Percentiles rank a stretch among this genome's conserved stretches.
phyloP scores from a whole-genome alignment of 2,888 invertebrate species.

The Digitonthophagus gazella region DNA sequence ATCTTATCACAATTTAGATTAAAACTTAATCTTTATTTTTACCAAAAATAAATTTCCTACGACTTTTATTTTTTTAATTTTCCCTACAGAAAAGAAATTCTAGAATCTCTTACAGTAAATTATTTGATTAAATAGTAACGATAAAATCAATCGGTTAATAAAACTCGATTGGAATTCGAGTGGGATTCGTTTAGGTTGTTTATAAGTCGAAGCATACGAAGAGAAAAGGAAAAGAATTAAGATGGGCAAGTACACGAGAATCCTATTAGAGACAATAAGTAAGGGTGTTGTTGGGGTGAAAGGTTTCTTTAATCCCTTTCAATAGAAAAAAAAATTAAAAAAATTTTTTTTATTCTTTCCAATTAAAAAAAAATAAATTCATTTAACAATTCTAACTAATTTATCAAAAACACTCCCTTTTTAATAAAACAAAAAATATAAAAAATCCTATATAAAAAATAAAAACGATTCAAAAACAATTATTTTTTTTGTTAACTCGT shows the following conservation, averaged over 20 bases:
- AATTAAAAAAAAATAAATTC: too few relatives aligned
- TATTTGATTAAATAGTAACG: neutral
- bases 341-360: neutral
- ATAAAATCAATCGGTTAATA: neutral
- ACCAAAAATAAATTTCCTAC: too few relatives aligned
- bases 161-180: neutral
- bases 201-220: neutral
- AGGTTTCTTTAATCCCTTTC: neutral
- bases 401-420: too few relatives aligned
- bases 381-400: too few relatives aligned
- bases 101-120: too few relatives aligned
- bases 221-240: constrained; percentile 2
- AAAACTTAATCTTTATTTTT: too few relatives aligned
- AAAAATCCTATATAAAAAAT: neutral
- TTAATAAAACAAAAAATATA: too few relatives aligned
- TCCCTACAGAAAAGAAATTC: too few relatives aligned
- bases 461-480: neutral
- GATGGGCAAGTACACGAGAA: constrained; percentile 20
- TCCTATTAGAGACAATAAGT: constrained; percentile 19
- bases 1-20: too few relatives aligned
- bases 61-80: too few relatives aligned
- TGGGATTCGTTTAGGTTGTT: neutral
- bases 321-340: neutral
- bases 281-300: constrained; percentile 1
- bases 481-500: too few relatives aligned